Evolutionary conservation across 2,888 invertebrate species (phyloP).

Genomic region (Copidosoma aretas): DNA sequence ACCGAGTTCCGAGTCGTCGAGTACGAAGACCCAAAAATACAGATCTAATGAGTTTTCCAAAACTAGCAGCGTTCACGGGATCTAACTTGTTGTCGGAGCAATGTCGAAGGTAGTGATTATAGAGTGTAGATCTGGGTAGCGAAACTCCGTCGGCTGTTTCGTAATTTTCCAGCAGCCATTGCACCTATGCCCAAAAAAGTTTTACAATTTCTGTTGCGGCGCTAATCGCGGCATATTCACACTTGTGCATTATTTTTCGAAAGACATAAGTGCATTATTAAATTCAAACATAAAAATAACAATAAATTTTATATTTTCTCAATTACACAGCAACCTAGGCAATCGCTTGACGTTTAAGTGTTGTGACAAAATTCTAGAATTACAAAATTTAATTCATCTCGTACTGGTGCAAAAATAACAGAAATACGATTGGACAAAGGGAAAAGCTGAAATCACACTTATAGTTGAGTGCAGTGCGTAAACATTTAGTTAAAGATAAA

Average conservation of each 20-base stretch:
- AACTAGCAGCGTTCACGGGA: constrained; percentile 99
- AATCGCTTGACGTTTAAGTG: no score
- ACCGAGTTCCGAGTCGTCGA: constrained; percentile 91
- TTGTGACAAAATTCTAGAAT: no score
- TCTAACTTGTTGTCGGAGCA: constrained; percentile 92
- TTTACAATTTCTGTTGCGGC: neutral
- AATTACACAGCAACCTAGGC: no score
- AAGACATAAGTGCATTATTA: no score
- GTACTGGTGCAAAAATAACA: no score
- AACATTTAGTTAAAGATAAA: no score
- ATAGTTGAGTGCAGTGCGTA: no score
- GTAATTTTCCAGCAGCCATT: constrained; percentile 97
- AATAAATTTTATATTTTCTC: no score
- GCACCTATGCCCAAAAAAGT: constrained; percentile 67
- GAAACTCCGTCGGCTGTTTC: constrained; percentile 96
- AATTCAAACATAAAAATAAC: neutral
- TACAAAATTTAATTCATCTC: no score
- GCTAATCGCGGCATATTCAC: neutral
- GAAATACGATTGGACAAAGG: no score
- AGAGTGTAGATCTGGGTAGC: constrained; percentile 91
- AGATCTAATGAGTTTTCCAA: constrained; percentile 97
- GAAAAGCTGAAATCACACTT: no score
- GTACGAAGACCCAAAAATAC: constrained; percentile 97
- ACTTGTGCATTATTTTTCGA: constrained; percentile 11
- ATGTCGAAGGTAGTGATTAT: constrained; percentile 96